These are phyloP conservation scores for Paelopatides confundens DNA, from an alignment of 53 echinoderm and acorn worm species.

Conservation along the genomic window DNA sequence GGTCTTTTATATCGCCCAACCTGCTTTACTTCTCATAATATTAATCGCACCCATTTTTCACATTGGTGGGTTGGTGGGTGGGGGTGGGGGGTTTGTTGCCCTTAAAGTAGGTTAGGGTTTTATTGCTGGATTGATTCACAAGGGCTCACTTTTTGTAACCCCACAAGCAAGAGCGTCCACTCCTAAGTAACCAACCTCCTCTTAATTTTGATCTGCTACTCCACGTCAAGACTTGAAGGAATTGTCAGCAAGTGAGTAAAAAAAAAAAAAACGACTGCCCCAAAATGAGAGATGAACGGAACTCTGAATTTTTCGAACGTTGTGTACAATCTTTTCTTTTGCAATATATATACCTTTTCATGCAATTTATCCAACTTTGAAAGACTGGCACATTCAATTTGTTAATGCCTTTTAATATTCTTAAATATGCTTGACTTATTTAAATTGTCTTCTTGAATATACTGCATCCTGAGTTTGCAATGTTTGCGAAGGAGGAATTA, in stretches of 20 bases:
- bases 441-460: slow-evolving; percentile 7
- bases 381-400: neutral
- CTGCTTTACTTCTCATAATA: no score
- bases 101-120: no score
- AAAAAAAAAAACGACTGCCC: neutral
- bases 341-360: neutral
- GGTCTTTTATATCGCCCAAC: no score
- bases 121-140: no score
- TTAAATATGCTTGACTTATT: neutral
- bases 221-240: slow-evolving; percentile 7
- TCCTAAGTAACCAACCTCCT: neutral
- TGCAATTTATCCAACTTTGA: neutral
- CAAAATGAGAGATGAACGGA: neutral
- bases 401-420: neutral
- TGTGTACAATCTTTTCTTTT: neutral
- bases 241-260: slow-evolving; percentile 2
- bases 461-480: neutral
- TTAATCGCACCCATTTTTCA: no score
- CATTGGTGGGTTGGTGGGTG: no score
- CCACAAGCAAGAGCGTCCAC: neutral
- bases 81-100: no score
- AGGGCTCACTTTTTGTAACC: no score
- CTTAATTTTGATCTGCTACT: neutral
- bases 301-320: neutral
- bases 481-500: no score